Conservation (phyloP, 2,888 invertebrate genomes). For the Bombylius major region DNA sequence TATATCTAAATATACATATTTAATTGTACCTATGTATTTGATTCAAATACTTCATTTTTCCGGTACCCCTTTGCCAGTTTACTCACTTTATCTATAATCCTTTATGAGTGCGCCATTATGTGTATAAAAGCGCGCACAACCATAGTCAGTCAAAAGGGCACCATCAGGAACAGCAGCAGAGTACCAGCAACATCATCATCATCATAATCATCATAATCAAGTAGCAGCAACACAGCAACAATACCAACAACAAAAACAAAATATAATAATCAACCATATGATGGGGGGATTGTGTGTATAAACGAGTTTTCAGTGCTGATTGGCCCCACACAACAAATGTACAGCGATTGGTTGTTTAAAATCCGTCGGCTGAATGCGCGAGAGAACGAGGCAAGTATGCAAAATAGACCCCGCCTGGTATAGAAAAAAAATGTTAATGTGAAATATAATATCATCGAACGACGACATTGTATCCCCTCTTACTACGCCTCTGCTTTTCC, state of each 20-base stretch:
- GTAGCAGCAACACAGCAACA: too few relatives aligned
- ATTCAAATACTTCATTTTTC: neutral
- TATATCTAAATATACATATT: too few relatives aligned
- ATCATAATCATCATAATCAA: too few relatives aligned
- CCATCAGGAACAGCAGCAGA: neutral
- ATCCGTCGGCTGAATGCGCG: slow-evolving; percentile 8
- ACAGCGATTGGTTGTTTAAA: slow-evolving; percentile 9
- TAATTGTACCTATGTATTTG: neutral
- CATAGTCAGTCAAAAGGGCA: neutral
- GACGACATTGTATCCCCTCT: too few relatives aligned
- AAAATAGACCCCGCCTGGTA: slow-evolving; percentile 13
- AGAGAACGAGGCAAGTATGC: slow-evolving; percentile 11
- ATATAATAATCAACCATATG: neutral
- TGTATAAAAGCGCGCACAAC: neutral
- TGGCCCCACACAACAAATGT: slow-evolving; percentile 9
- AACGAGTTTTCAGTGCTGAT: slow-evolving; percentile 9
- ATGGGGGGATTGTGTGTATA: slow-evolving; percentile 4
- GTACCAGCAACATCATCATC: too few relatives aligned
- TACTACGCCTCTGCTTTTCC: too few relatives aligned
- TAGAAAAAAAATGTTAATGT: slow-evolving; percentile 7
- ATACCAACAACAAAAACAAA: too few relatives aligned
- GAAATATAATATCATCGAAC: neutral
- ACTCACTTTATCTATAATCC: neutral
- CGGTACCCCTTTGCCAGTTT: neutral
- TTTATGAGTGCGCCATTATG: neutral